Percentiles rank a stretch among this genome's conserved stretches.
phyloP scores from a whole-genome alignment of 2,888 invertebrate species.

The Hemistola chrysoprasaria region DNA sequence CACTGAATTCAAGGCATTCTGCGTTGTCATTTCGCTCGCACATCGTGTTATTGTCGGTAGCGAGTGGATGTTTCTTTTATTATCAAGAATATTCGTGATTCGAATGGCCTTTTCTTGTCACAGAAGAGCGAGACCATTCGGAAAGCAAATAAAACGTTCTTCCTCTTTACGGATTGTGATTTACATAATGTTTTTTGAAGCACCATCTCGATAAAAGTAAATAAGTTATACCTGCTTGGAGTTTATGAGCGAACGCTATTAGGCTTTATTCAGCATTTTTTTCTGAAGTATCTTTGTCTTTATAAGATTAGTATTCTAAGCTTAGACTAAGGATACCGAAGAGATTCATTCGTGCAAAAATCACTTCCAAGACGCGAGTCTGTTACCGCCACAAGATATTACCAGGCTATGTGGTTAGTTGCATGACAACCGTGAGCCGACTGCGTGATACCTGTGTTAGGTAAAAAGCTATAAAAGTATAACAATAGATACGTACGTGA shows the following conservation, averaged over 20 bases:
- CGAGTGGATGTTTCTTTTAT: slow-evolving; percentile 62
- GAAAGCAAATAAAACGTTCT: slow-evolving; percentile 61
- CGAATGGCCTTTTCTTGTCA: slow-evolving; percentile 59
- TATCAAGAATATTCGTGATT: slow-evolving; percentile 61
- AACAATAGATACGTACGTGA: too few species aligned
- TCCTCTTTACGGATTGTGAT: slow-evolving; percentile 50
- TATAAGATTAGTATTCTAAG: slow-evolving; percentile 8
- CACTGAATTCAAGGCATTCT: slow-evolving; percentile 38
- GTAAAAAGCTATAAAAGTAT: too few species aligned
- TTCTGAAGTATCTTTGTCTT: slow-evolving; percentile 11
- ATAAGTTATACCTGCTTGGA: slow-evolving; percentile 34
- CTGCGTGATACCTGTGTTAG: too few species aligned
- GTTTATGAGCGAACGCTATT: slow-evolving; percentile 29
- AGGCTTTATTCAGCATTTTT: slow-evolving; percentile 20
- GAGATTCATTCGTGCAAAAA: too few species aligned
- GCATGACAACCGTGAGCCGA: too few species aligned
- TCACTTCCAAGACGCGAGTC: too few species aligned
- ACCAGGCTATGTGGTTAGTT: too few species aligned
- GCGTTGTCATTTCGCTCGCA: slow-evolving; percentile 38
- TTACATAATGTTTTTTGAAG: slow-evolving; percentile 51
- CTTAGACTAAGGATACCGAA: too few species aligned
- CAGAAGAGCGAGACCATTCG: slow-evolving; percentile 55
- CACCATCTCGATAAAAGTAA: slow-evolving; percentile 36
- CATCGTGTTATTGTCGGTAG: slow-evolving; percentile 40
- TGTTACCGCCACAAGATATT: too few species aligned